Percentiles rank a stretch among this genome's conserved stretches.
Evolutionary conservation across 1,140 invertebrate species (phyloP).

Genomic region (Zaprionus nigranus): DNA sequence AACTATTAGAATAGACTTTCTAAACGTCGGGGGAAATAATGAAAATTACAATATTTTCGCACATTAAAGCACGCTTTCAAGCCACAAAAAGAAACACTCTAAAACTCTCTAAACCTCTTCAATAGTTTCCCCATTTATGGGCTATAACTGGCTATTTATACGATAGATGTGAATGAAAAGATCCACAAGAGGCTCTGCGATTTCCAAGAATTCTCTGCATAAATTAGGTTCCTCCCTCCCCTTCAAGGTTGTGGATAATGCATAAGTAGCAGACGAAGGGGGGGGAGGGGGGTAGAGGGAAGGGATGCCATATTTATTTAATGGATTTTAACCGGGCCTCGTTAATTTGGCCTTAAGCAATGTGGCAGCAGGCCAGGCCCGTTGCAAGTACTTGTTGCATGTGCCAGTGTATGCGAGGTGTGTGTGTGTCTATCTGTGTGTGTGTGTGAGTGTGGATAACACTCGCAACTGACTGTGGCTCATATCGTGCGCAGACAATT

Average conservation of each 20-base stretch:
- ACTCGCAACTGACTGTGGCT: background rate
- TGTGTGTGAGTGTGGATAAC: conserved; percentile 1
- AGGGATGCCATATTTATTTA: conserved; percentile 1
- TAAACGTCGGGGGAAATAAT: background rate
- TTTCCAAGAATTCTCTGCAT: background rate
- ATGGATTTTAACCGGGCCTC: conserved; percentile 4
- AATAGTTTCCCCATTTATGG: background rate
- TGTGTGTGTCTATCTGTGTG: background rate
- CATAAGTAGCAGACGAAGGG: background rate
- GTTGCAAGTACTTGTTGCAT: background rate
- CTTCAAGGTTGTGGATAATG: background rate
- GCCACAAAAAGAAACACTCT: background rate
- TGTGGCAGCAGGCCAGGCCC: background rate
- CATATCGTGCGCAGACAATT: conserved; percentile 61
- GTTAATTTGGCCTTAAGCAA: conserved; percentile 6
- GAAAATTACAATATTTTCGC: background rate
- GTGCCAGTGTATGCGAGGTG: background rate
- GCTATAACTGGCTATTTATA: background rate
- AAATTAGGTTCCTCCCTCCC: background rate
- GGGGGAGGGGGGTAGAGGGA: too few relatives aligned
- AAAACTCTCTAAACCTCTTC: background rate
- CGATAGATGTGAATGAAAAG: background rate
- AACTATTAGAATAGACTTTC: background rate
- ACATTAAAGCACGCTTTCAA: too few relatives aligned
- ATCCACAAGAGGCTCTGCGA: background rate